Evolutionary conservation across 2,113 vertebrate species (phyloP).

Genomic region (Triplophysa dalaica): DNA sequence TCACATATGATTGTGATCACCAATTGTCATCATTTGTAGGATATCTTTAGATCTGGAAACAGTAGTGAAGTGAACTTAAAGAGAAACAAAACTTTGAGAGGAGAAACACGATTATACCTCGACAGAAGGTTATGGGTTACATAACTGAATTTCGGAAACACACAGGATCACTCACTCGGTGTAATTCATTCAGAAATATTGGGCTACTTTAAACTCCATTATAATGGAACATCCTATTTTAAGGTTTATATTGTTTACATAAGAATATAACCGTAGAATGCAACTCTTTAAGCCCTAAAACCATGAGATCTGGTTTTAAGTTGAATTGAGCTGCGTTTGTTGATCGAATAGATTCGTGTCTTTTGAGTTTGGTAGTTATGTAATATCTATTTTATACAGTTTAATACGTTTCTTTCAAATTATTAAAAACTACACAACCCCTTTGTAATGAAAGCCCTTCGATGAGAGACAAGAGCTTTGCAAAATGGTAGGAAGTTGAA

Average conservation of each 20-base stretch:
- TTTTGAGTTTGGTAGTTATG: too few species aligned
- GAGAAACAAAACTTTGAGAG: neutral
- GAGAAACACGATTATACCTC: neutral
- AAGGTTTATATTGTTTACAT: neutral
- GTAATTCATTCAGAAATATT: neutral
- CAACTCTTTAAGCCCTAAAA: neutral
- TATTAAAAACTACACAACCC: neutral
- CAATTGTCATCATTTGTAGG: neutral
- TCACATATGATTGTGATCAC: neutral
- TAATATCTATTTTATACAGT: neutral
- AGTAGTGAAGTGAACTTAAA: neutral
- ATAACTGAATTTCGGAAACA: slow-evolving; percentile 32
- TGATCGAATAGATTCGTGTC: neutral
- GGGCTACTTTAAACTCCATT: too few species aligned
- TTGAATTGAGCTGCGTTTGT: neutral
- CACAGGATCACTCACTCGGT: neutral
- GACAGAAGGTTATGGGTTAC: slow-evolving; percentile 47
- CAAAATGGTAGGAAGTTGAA: neutral
- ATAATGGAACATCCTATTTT: too few species aligned
- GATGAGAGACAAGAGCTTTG: neutral
- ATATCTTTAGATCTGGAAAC: neutral
- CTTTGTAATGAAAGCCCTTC: neutral
- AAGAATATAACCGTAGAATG: neutral
- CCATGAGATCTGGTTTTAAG: neutral
- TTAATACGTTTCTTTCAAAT: neutral